These are phyloP conservation scores for Drosophila takahashii DNA, from an alignment of 1,140 invertebrate genomes.

Conservation along the genomic window DNA sequence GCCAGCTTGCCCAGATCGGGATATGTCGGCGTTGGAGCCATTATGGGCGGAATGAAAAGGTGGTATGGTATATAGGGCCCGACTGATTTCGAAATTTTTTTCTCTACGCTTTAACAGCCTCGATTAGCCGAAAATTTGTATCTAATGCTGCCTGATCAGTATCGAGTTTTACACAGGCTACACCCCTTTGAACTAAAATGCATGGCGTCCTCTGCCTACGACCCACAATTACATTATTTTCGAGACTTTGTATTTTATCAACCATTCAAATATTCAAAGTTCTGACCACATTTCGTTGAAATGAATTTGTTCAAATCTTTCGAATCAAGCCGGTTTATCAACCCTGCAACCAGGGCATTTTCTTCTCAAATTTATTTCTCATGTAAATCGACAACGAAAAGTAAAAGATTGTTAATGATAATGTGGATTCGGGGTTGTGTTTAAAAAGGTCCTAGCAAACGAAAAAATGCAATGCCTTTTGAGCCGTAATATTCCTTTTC, in stretches of 20 bases:
- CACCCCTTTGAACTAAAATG: slow-evolving; percentile 3
- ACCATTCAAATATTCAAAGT: too few relatives aligned
- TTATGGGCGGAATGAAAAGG: slow-evolving; percentile 39
- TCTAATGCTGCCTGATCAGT: background rate
- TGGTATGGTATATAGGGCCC: slow-evolving; percentile 22
- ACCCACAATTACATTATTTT: too few relatives aligned
- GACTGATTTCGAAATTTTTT: slow-evolving; percentile 46
- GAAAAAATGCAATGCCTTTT: slow-evolving; percentile 49
- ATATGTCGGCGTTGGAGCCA: slow-evolving; percentile 58
- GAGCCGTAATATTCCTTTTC: slow-evolving; percentile 13
- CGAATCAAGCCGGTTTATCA: background rate
- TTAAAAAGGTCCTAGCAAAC: background rate
- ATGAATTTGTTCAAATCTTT: too few relatives aligned
- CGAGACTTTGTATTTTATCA: too few relatives aligned
- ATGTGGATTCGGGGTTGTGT: slow-evolving; percentile 13
- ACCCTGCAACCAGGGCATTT: background rate
- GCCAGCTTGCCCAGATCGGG: slow-evolving; percentile 61
- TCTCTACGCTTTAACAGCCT: background rate
- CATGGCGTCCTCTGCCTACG: background rate
- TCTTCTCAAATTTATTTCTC: slow-evolving; percentile 54
- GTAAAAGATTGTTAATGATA: slow-evolving; percentile 11
- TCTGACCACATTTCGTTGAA: too few relatives aligned
- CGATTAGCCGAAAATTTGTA: slow-evolving; percentile 28
- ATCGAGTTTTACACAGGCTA: background rate
- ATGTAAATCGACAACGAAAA: slow-evolving; percentile 63